Percentiles rank a stretch among this genome's conserved stretches.
Evolutionary conservation across 2,113 vertebrate genomes (phyloP).

Genomic region (Anseranas semipalmata): DNA sequence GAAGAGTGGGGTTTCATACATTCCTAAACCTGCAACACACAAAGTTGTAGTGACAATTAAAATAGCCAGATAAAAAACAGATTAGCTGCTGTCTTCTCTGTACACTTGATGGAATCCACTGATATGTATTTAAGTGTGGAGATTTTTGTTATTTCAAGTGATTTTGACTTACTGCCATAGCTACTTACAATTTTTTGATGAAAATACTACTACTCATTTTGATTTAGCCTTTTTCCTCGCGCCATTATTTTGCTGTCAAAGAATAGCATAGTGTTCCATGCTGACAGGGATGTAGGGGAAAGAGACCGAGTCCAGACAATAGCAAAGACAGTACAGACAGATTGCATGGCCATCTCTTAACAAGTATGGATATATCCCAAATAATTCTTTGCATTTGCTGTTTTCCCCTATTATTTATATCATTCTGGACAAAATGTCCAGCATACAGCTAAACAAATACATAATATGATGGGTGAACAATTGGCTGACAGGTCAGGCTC

Average conservation of each 20-base stretch:
- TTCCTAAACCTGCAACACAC: slow-evolving; percentile 85
- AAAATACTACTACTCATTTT: neutral
- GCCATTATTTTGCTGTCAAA: neutral
- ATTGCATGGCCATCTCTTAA: neutral
- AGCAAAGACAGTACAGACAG: neutral
- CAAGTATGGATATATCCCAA: neutral
- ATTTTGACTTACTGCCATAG: neutral
- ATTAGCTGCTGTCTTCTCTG: neutral
- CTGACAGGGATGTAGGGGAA: neutral
- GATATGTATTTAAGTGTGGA: neutral
- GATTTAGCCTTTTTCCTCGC: neutral
- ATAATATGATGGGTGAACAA: neutral
- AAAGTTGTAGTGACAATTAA: neutral
- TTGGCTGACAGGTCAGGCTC: neutral
- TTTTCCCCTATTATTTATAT: neutral
- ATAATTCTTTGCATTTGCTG: neutral
- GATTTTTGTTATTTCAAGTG: neutral
- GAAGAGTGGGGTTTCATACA: slow-evolving; percentile 92
- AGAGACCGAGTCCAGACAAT: neutral
- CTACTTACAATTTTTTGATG: neutral
- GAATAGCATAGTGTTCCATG: neutral
- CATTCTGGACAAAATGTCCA: neutral
- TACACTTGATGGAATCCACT: neutral
- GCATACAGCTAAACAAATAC: neutral
- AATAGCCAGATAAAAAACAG: neutral